phyloP scores from a whole-genome alignment of 2,113 vertebrate species.

The Sylvicapra grimmia region DNA sequence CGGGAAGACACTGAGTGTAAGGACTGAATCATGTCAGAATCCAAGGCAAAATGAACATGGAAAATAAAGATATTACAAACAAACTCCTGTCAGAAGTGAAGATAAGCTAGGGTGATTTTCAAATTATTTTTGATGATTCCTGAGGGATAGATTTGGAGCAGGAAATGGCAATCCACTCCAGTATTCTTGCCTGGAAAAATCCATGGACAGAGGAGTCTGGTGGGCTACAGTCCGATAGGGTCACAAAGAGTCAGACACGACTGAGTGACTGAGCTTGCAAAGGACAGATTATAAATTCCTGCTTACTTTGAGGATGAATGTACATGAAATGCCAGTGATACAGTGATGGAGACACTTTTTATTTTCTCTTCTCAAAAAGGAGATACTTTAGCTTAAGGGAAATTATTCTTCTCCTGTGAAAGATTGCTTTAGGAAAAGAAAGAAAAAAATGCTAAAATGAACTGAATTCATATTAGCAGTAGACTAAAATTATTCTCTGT shows the following conservation, averaged over 20 bases:
- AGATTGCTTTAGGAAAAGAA: constrained; percentile 17
- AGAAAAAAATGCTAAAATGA: constrained; percentile 29
- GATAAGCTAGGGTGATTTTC: constrained; percentile 48
- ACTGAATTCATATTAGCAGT: background rate
- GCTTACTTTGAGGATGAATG: background rate
- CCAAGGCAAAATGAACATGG: background rate
- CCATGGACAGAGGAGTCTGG: background rate
- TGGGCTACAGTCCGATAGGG: background rate
- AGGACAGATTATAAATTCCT: constrained; percentile 9
- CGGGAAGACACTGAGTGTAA: background rate
- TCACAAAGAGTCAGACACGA: background rate
- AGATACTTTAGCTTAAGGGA: background rate
- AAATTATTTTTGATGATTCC: constrained; percentile 43
- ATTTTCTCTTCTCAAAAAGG: background rate
- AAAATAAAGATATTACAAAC: constrained; percentile 31
- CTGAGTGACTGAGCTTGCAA: background rate
- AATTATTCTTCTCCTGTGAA: background rate
- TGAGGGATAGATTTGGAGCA: background rate
- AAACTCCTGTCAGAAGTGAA: constrained; percentile 19
- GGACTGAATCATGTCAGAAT: background rate
- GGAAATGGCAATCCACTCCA: background rate
- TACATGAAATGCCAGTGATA: constrained; percentile 2
- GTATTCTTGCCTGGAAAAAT: background rate
- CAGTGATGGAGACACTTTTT: background rate
- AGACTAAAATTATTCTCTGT: background rate